Evolutionary conservation across 2,797 vertebrate species (phyloP), one percentile per base, ranked within the genome.

Genomic region (Crypturellus tataupa): DNA sequence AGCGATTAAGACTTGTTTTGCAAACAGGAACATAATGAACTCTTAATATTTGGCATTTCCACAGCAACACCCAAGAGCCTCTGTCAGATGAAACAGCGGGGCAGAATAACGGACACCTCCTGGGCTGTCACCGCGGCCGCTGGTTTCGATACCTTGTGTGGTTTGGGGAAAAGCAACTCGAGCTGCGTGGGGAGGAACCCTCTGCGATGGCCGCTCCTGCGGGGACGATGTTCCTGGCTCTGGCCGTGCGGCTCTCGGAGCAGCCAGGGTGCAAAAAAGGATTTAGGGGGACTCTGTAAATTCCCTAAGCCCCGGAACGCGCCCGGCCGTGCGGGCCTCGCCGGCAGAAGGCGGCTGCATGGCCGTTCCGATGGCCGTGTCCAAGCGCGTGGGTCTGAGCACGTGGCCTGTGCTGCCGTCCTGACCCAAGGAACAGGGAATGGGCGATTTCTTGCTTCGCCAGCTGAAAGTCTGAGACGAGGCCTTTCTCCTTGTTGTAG

Each of bases 31-130:
- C 87, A 85, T 85, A 92, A 92, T 76, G 92, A 97, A 83, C 31
- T 83, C 95, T 89, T 84, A 93, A 91, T 94, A 92, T 88, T 80
- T 96, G 82, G 67, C 87, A 89, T 93, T 95, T 95, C 91, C 89
- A 96, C 77, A 81, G 93, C 85, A 94, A 65, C 78, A 83, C 37
- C 8, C 84, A 83, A 68, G 86, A 85, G 93, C 80, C 35, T 39
- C 59, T 73, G 67, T 84, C 95, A 95, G 87, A 89, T 93, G 76
- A 89, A 90, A 91, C 46, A 91, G 51, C 33, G 67, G 85, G 89
- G 76, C 95, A 85, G 92, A 95, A 79, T 59, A 91, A 42, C 70
- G 93, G 87, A 60, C 77, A 73, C 67, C 73, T 92, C 65, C 87
- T 68, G 78, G n/a, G 56, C 21, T 92, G 90, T 96, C 94, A 95